phyloP scores from a whole-genome alignment of 1,140 invertebrate genomes.

The Araneus ventricosus region DNA sequence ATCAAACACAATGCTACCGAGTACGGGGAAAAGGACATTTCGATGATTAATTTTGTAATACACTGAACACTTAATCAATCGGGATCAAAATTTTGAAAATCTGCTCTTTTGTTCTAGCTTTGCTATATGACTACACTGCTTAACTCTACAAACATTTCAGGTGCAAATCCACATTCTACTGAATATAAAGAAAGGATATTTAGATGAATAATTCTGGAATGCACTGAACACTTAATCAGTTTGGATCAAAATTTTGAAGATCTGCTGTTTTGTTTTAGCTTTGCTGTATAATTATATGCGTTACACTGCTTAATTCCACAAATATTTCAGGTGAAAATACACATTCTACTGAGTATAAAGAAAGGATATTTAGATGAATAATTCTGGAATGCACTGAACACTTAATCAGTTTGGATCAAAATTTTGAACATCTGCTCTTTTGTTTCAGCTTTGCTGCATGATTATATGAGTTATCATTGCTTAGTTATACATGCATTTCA shows the following conservation, averaged over 20 bases:
- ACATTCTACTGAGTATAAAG: background rate
- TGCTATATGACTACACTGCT: no score
- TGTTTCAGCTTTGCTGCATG: no score
- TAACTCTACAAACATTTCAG: no score
- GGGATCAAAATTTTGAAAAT: background rate
- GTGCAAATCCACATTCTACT: background rate
- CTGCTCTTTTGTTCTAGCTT: no score
- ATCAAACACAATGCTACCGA: slow-evolving; percentile 22
- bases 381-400: background rate
- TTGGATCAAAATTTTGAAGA: background rate
- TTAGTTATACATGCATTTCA: no score
- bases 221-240: slow-evolving; percentile 1
- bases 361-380: background rate
- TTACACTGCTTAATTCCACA: no score
- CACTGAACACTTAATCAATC: slow-evolving; percentile 24
- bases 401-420: background rate
- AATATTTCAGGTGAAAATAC: no score
- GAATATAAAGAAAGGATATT: background rate
- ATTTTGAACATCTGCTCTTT: background rate
- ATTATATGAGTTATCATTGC: no score
- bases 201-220: background rate
- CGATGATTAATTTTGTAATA: slow-evolving; percentile 13
- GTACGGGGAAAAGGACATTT: background rate
- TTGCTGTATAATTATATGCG: no score
- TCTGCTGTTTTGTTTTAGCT: no score